A percentile compares a stretch with the other conserved stretches of the same genome.
These are phyloP conservation scores for Pachycephala philippinensis DNA, from an alignment of 2,113 vertebrate species.

Conservation along the genomic window DNA sequence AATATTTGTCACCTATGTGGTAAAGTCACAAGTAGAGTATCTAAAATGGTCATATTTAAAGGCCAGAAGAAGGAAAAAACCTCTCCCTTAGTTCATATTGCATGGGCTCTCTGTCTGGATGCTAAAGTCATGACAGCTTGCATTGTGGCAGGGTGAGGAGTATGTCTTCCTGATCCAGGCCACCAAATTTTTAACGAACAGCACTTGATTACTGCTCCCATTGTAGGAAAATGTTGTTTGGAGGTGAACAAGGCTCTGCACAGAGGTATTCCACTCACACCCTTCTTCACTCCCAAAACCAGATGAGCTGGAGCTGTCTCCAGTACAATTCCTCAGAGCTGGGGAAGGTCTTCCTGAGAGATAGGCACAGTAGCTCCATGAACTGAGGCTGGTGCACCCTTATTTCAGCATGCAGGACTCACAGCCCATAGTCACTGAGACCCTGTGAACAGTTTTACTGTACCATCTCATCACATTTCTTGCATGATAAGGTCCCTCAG, in stretches of 20 bases:
- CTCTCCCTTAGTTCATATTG: background rate
- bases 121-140: background rate
- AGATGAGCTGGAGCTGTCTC: background rate
- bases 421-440: background rate
- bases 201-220: background rate
- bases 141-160: background rate
- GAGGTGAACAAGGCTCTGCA: background rate
- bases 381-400: background rate
- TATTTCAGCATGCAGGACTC: background rate
- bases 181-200: background rate
- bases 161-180: background rate
- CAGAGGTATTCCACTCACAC: background rate
- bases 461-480: accelerated
- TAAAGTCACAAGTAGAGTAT: background rate
- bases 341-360: background rate
- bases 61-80: background rate
- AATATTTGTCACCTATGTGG: background rate
- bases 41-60: background rate
- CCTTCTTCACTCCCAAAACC: background rate
- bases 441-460: background rate
- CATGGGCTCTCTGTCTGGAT: background rate
- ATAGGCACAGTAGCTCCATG: background rate
- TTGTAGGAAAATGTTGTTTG: background rate
- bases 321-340: background rate
- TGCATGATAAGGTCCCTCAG: background rate